Percentiles rank a stretch among this genome's conserved stretches.
Conservation (phyloP, 64 coral and sea anemone species). For the Stylophora pistillata region DNA sequence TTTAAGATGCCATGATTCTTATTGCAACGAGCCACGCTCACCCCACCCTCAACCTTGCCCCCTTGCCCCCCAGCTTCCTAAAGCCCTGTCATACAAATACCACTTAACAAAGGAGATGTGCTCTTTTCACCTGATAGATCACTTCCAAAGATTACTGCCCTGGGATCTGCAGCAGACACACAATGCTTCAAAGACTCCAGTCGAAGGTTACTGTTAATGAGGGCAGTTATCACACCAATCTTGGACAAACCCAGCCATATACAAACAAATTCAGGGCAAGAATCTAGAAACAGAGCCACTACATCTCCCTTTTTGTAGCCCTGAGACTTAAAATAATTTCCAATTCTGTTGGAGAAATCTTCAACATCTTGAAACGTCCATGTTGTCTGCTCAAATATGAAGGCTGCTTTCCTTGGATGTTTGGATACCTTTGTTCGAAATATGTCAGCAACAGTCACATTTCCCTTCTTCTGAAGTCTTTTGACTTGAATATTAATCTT, state of each 20-base stretch:
- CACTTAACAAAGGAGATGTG: background rate
- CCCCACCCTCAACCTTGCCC: too few species aligned
- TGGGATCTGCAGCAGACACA: constrained; percentile 56
- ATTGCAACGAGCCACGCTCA: too few species aligned
- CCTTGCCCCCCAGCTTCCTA: too few species aligned
- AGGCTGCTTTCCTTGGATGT: constrained; percentile 70
- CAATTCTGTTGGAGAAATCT: constrained; percentile 68
- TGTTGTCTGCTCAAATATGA: constrained; percentile 80
- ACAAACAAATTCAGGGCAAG: constrained; percentile 71
- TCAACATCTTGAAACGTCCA: constrained; percentile 94
- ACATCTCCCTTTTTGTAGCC: constrained; percentile 86
- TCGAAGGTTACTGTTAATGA: constrained; percentile 77
- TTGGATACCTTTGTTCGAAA: constrained; percentile 52
- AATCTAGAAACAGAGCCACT: constrained; percentile 82
- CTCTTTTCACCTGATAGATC: constrained; percentile 62
- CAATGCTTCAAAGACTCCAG: constrained; percentile 75
- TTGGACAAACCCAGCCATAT: constrained; percentile 82
- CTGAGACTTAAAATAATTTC: constrained; percentile 83
- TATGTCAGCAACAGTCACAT: constrained; percentile 50
- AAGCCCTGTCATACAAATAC: too few species aligned
- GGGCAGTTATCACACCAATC: constrained; percentile 80
- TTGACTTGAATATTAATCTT: background rate
- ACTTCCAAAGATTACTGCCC: constrained; percentile 64
- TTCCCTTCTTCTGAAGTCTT: constrained; percentile 8
- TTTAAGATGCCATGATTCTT: too few species aligned